Evolutionary conservation across 2,888 invertebrate species (phyloP).

Genomic region (Chymomyza fuscimana): DNA sequence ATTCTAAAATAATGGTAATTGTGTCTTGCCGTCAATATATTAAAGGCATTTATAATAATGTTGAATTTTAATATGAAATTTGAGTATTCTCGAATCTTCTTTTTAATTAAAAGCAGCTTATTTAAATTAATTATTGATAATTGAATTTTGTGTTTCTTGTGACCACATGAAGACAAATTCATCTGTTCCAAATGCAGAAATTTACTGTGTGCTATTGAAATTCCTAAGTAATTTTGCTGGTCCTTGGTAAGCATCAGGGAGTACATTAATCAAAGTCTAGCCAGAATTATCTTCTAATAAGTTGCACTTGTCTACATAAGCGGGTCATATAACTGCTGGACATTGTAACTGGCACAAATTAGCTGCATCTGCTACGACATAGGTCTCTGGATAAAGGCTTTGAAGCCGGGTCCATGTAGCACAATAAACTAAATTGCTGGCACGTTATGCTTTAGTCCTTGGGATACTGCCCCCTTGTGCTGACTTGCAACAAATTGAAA

Average conservation of each 20-base stretch:
- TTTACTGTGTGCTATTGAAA: no score
- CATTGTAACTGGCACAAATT: background rate
- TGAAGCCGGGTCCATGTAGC: background rate
- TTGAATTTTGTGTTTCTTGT: no score
- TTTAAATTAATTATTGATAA: no score
- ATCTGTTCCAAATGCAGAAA: no score
- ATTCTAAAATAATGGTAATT: no score
- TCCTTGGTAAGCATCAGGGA: background rate
- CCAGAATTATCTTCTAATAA: background rate
- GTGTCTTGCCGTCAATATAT: no score
- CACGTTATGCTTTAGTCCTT: background rate
- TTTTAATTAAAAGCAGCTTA: no score
- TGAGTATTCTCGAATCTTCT: no score
- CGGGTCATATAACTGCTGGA: background rate
- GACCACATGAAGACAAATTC: no score
- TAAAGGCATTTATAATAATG: no score
- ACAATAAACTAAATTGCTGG: background rate
- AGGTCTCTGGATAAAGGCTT: background rate
- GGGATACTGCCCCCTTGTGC: background rate
- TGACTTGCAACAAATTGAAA: slow-evolving; percentile 12
- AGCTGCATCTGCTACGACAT: background rate
- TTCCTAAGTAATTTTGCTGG: no score
- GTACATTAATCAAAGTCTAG: background rate
- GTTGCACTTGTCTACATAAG: background rate
- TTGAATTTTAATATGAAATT: no score